Evolutionary conservation across 53 echinoderm and acorn worm genomes (phyloP), one percentile per base, ranked within the genome.

Genomic region (Temnopleurus reevesii): DNA sequence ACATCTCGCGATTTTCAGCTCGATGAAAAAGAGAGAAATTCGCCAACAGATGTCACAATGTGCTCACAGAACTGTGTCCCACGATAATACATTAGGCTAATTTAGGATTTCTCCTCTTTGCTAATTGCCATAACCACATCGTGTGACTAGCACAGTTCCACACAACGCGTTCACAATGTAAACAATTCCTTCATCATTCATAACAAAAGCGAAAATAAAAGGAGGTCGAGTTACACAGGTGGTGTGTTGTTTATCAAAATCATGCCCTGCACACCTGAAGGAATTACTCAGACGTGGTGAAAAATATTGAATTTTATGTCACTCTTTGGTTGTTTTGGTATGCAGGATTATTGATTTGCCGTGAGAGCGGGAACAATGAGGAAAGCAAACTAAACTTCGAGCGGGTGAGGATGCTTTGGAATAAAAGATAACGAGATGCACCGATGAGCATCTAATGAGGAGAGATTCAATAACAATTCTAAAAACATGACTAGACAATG

Each of bases 181-280:
- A 66, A 66, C 66, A 66, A n/a, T 38, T 15, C 66, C 66, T n/a
- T 66, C 41, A 38, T 38, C 38, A 66, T 38, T 38, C 9, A 66
- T 66, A 66, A n/a, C n/a, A n/a, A n/a, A n/a, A n/a, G n/a, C n/a
- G 66, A 66, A 66, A 66, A 66, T 38, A 66, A 36, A 66, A 66
- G 66, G 66, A 66, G 66, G 66, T 66, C 66, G 66, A 19, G 36
- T 66, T 36, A 66, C 41, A 66, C 66, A 66, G 66, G 66, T 66
- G 66, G 66, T 21, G 13, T 66, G 36, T 66, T 66, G 66, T 66
- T 66, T 66, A 38, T 66, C 66, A 38, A 66, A 66, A 66, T 38
- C 38, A 66, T 66, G 36, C 35, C 35, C 66, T 38, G 66, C 38
- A 66, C 66, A 66, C 66, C 66, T 66, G 66, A 66, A 19, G 38